Percentiles rank a stretch among this genome's conserved stretches.
These are phyloP conservation scores for Corythornis madagascariensis DNA, from an alignment of 2,113 vertebrate species.

Conservation along the genomic window DNA sequence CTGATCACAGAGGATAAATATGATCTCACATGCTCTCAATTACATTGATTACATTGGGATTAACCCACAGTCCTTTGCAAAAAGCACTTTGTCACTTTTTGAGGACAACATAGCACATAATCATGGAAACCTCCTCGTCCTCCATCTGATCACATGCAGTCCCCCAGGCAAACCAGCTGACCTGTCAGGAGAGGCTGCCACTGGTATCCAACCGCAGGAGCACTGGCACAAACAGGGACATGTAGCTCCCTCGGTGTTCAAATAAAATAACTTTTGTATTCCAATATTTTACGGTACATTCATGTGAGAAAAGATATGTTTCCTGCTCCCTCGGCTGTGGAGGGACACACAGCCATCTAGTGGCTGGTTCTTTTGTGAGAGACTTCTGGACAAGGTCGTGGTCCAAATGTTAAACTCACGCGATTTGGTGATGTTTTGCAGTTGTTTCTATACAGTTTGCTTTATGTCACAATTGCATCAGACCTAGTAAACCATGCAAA, in stretches of 20 bases:
- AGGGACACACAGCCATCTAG: neutral
- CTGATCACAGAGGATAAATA: neutral
- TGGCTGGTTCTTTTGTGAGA: fast-evolving
- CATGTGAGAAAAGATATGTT: no score
- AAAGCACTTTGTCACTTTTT: neutral
- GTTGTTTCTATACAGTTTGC: neutral
- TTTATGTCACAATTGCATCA: neutral
- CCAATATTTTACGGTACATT: no score
- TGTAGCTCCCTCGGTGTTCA: no score
- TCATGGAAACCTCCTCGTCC: neutral
- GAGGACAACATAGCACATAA: fast-evolving
- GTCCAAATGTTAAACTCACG: neutral
- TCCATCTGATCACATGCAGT: fast-evolving
- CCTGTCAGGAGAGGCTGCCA: neutral
- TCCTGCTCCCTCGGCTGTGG: neutral
- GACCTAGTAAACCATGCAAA: neutral
- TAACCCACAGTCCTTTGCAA: neutral
- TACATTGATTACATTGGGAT: neutral
- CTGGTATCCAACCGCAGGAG: neutral
- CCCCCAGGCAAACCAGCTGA: fast-evolving
- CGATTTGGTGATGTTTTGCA: neutral
- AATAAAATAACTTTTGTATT: no score
- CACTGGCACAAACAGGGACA: no score
- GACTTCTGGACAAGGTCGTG: neutral
- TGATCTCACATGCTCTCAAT: neutral